Base-by-base conservation (phyloP, 2,113 vertebrate genomes). In the Sinocyclocheilus grahami region DNA sequence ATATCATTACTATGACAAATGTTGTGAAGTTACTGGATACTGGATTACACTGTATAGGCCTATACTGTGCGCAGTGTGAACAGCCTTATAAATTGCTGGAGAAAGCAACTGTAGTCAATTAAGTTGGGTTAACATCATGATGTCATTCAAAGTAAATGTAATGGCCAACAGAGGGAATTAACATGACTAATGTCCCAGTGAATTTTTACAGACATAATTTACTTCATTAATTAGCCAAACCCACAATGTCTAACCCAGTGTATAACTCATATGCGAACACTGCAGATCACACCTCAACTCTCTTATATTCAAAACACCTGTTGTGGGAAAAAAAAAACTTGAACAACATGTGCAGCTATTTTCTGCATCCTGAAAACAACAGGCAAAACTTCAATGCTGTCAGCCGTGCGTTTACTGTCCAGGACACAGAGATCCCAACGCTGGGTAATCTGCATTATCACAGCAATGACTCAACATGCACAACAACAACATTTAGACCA, bases 231-330 rank as follows among this genome's bases (percentile, higher is more conserved):
- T 63, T 24, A 24, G 33, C 13, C 58, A 24, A 80, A 63, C 78
- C 58, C 22, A 62, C 33, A 24, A 74, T 74, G 33, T 74, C 69
- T 42, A 42, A 42, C 42, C 42, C 71, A 42, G 37, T 5, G 71
- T 20, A 42, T 42, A 42, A 12, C 46, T 48, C 46, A 86, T 79
- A 82, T 86, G 82, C 51, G n/a, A 85, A 85, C 85, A 89, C 82
- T 63, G 76, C 69, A 85, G 72, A 60, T 12, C 7, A 30, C 65
- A 60, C 63, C 27, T 85, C 74, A 63, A 74, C 18, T 60, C 78
- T 13, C 8, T 62, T 51, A 14, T n/a, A 39, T 85, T 71, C 18
- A 27, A 62, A 86, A 89, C 87, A 92, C 86, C 90, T 91, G 90
- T 60, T 83, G 83, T 78, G 55, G 20, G 30, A 39, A 1, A 42